Evolutionary conservation across 2,888 invertebrate species (phyloP).

Genomic region (Lysandra coridon): DNA sequence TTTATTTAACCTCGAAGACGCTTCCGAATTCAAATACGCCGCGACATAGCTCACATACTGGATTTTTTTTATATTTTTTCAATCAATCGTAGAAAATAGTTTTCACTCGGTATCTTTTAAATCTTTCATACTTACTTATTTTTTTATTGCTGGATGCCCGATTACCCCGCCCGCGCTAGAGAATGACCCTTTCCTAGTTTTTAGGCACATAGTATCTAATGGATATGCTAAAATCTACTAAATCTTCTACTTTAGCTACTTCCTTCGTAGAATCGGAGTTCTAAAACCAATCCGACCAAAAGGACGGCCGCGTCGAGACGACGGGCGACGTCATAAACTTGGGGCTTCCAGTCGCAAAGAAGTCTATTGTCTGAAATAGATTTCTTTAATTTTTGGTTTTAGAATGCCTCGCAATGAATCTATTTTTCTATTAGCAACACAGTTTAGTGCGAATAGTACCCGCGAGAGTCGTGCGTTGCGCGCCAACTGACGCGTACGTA

Average conservation of each 20-base stretch:
- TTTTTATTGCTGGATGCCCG: slow-evolving; percentile 74
- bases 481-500: slow-evolving; percentile 66
- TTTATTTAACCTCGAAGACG: slow-evolving; percentile 60
- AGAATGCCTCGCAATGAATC: slow-evolving; percentile 57
- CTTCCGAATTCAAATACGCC: slow-evolving; percentile 41
- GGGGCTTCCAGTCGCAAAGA: slow-evolving; percentile 31
- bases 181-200: slow-evolving; percentile 73
- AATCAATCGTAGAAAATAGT: slow-evolving; percentile 62
- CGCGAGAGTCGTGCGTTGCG: slow-evolving; percentile 45
- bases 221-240: slow-evolving; percentile 66
- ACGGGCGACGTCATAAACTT: slow-evolving; percentile 28
- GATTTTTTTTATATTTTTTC: slow-evolving; percentile 52
- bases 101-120: slow-evolving; percentile 64
- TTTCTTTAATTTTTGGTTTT: slow-evolving; percentile 55
- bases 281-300: slow-evolving; percentile 56
- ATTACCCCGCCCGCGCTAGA: slow-evolving; percentile 69
- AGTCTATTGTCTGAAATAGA: slow-evolving; percentile 2
- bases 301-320: slow-evolving; percentile 14
- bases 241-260: slow-evolving; percentile 53
- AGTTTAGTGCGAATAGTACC: slow-evolving; percentile 55
- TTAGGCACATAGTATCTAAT: slow-evolving; percentile 68
- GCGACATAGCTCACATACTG: slow-evolving; percentile 77
- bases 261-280: slow-evolving; percentile 63
- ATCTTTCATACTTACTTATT: slow-evolving; percentile 60
- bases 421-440: slow-evolving; percentile 53